Percentiles rank a stretch among this genome's conserved stretches.
phyloP scores from a whole-genome alignment of 2,797 vertebrate species.

The Rhinella marina region DNA sequence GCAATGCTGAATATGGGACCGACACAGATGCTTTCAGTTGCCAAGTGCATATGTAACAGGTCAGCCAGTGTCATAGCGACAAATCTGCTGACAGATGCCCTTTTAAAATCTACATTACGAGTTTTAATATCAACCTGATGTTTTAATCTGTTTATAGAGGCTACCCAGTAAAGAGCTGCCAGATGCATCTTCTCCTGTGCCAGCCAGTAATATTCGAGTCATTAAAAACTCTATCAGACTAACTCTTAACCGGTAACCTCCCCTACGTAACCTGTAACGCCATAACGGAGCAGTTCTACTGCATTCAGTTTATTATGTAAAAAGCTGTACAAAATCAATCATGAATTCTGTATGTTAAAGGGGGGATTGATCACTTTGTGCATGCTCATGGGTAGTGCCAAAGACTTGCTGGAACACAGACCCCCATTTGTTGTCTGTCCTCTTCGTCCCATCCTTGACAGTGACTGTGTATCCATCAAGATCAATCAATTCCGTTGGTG shows the following conservation, averaged over 20 bases:
- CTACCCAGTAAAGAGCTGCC: slow-evolving; percentile 96
- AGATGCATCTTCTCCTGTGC: slow-evolving; percentile 92
- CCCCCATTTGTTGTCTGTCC: not conserved
- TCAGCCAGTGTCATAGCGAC: too few species aligned
- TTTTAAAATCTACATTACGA: not conserved
- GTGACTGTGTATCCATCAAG: not conserved
- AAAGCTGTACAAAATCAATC: slow-evolving; percentile 12
- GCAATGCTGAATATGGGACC: too few species aligned
- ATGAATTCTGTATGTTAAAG: slow-evolving; percentile 54
- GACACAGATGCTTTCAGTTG: too few species aligned
- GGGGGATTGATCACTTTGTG: not conserved
- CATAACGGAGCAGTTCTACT: slow-evolving; percentile 51
- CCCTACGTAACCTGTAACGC: slow-evolving; percentile 64
- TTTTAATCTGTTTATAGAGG: slow-evolving; percentile 76
- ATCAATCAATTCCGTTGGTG: not conserved
- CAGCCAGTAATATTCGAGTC: slow-evolving; percentile 88
- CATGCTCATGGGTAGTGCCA: not conserved
- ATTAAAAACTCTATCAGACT: slow-evolving; percentile 97
- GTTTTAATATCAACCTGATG: slow-evolving; percentile 9
- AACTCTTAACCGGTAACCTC: slow-evolving; percentile 88
- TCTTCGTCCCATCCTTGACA: not conserved
- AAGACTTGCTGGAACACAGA: not conserved
- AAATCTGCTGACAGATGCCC: too few species aligned
- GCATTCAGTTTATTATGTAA: not conserved
- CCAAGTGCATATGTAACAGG: too few species aligned